A percentile compares a stretch with the other conserved stretches of the same genome.
These are phyloP conservation scores for Xylocampa areola DNA, from an alignment of 2,888 invertebrate genomes.

Conservation along the genomic window DNA sequence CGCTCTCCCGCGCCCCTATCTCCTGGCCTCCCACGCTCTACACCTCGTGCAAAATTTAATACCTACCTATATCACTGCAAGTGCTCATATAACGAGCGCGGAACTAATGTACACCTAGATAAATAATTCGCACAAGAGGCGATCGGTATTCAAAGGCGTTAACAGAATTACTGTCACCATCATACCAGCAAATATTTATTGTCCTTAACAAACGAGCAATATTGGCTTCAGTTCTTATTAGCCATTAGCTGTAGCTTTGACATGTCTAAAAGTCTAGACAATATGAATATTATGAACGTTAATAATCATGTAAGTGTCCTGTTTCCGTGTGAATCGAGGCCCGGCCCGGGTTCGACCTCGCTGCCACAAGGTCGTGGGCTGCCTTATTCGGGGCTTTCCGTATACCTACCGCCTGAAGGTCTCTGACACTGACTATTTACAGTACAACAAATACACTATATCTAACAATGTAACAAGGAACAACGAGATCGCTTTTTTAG, in stretches of 20 bases:
- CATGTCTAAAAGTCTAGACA: conserved; percentile 49
- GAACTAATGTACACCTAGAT: too few species aligned
- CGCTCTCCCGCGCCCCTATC: conserved; percentile 68
- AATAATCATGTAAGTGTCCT: conserved; percentile 64
- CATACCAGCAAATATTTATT: conserved; percentile 8
- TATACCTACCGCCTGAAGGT: conserved; percentile 79
- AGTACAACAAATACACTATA: conserved; percentile 64
- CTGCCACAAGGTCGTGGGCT: conserved; percentile 74
- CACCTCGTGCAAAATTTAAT: conserved; percentile 85
- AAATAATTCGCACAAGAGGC: conserved; percentile 51
- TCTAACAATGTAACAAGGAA: conserved; percentile 60
- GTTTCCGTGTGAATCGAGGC: conserved; percentile 68
- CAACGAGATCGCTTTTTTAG: conserved; percentile 60
- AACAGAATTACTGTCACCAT: conserved; percentile 8
- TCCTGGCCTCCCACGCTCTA: conserved; percentile 71
- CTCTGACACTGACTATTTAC: conserved; percentile 77
- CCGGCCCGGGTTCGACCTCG: conserved; percentile 74
- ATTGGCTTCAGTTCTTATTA: conserved; percentile 12
- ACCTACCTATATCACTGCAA: conserved; percentile 63
- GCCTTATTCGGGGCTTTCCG: conserved; percentile 79
- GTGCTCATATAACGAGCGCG: conserved; percentile 66
- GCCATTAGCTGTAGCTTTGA: conserved; percentile 24
- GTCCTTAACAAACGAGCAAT: conserved; percentile 23
- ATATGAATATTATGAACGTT: conserved; percentile 41
- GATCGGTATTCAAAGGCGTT: conserved; percentile 8